phyloP scores from a whole-genome alignment of 2,888 invertebrate species.

The Cecidostiba fungosa region DNA sequence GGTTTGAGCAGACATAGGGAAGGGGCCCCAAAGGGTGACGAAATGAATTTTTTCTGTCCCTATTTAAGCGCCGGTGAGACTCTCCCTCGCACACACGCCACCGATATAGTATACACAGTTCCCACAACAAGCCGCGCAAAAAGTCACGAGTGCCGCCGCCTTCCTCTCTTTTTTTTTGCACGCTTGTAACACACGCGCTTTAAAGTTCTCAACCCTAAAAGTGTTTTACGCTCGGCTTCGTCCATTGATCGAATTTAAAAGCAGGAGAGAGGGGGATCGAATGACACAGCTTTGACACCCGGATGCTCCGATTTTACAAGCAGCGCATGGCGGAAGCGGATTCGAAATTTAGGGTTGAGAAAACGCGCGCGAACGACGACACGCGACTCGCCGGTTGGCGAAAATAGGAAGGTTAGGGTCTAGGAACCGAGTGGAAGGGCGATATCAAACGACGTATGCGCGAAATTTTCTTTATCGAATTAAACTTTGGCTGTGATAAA shows the following conservation, averaged over 20 bases:
- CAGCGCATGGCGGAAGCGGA: constrained; percentile 79
- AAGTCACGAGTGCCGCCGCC: constrained; percentile 59
- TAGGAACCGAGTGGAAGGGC: not conserved
- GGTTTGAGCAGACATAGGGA: not conserved
- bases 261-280: constrained; percentile 68
- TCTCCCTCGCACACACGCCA: constrained; percentile 32
- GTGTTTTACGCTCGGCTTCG: constrained; percentile 79
- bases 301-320: constrained; percentile 80
- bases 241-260: constrained; percentile 80
- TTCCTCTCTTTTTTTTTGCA: constrained; percentile 59
- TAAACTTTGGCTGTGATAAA: constrained; percentile 56
- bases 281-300: constrained; percentile 80
- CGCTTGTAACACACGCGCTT: constrained; percentile 66
- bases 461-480: constrained; percentile 46
- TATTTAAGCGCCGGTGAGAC: constrained; percentile 28
- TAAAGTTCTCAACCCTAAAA: constrained; percentile 80
- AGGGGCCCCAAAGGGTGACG: constrained; percentile 59
- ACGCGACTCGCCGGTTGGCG: constrained; percentile 41
- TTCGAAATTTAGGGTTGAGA: constrained; percentile 77
- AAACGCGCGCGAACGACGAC: constrained; percentile 35
- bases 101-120: constrained; percentile 56
- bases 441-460: not conserved
- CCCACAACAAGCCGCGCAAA: constrained; percentile 66
- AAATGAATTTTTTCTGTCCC: constrained; percentile 63
- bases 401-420: constrained; percentile 18